A percentile compares a stretch with the other conserved stretches of the same genome.
Evolutionary conservation across 2,797 vertebrate genomes (phyloP).

Genomic region (Urosaurus nigricauda): DNA sequence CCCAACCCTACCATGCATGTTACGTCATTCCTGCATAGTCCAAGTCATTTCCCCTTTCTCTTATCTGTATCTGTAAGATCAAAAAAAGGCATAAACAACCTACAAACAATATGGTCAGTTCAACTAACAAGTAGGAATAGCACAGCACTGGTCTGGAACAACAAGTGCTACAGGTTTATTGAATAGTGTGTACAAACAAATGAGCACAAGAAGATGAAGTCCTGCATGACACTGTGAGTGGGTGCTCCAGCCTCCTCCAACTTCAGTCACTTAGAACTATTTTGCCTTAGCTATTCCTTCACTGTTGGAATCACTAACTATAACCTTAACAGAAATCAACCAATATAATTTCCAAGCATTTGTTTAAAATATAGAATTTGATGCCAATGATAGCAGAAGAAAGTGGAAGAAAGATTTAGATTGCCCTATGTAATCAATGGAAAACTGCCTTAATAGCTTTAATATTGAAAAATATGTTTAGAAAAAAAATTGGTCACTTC

Average conservation of each 20-base stretch:
- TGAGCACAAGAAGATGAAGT: conserved; percentile 6
- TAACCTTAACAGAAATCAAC: too few species aligned
- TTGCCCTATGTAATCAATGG: too few species aligned
- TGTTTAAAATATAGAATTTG: too few species aligned
- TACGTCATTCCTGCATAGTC: neutral
- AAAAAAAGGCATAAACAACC: conserved; percentile 6
- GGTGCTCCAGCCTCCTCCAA: neutral
- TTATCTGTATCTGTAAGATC: neutral
- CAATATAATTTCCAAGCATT: too few species aligned
- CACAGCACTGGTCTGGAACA: conserved; percentile 23
- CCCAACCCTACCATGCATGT: neutral
- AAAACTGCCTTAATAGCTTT: too few species aligned
- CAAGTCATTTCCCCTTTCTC: conserved; percentile 11
- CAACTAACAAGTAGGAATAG: conserved; percentile 15
- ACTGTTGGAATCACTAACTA: too few species aligned
- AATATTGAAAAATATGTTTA: too few species aligned
- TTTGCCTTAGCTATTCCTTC: too few species aligned
- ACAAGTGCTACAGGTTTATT: conserved; percentile 11
- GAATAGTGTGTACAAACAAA: neutral
- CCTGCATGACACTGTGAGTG: neutral
- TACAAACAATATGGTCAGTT: conserved; percentile 1
- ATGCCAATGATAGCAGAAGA: too few species aligned
- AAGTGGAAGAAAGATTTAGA: too few species aligned
- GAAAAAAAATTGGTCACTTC: too few species aligned
- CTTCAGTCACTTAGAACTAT: neutral